Evolutionary conservation across 2,113 vertebrate genomes (phyloP), one percentile per base, ranked within the genome.

Genomic region (Prunella himalayana): DNA sequence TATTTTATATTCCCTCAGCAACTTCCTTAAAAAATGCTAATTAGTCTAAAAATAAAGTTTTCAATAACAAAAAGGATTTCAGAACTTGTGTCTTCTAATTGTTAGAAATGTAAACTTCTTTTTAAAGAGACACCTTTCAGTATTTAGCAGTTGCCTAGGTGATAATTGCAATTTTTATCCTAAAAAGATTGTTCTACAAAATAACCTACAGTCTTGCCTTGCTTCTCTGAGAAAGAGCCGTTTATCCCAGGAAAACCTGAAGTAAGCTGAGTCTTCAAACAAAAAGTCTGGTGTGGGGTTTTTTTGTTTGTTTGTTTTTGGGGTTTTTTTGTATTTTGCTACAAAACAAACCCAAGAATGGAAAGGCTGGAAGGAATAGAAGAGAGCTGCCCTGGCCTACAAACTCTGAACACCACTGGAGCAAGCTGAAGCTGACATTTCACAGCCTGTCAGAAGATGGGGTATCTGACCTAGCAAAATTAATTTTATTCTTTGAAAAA

Each of bases 391-490:
- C 27, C 39, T 44, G 47, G 37, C 14, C 64, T 71, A 11, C 12
- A 27, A 64, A 69, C 63, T 59, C 13, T 35, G 27, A 79, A 42
- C 17, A 28, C 13, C 7, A 39, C 51, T 17, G 30, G 18, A 88
- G 4, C 7, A 42, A 82, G 8, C 1, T 54, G 53, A 93, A 65
- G 76, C 21, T 87, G 80, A 57, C 45, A 21, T 92, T 92, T 82
- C 88, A 78, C 35, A 81, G 56, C 28, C 70, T 71, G 53, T 66
- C 92, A 95, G 92, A 39, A 95, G 91, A 86, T 91, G 77, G 94
- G 20, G 78, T 49, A 54, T 47, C 82, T 44, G 27, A 6, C 27
- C 44, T 47, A 25, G 11, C 53, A 54, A 64, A 68, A 30, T 23
- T 65, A 6, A 44, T 33, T 51, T 68, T 41, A 50, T 37, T 54